Conservation (phyloP, 2,888 invertebrate genomes). For the Polyploca ridens region DNA sequence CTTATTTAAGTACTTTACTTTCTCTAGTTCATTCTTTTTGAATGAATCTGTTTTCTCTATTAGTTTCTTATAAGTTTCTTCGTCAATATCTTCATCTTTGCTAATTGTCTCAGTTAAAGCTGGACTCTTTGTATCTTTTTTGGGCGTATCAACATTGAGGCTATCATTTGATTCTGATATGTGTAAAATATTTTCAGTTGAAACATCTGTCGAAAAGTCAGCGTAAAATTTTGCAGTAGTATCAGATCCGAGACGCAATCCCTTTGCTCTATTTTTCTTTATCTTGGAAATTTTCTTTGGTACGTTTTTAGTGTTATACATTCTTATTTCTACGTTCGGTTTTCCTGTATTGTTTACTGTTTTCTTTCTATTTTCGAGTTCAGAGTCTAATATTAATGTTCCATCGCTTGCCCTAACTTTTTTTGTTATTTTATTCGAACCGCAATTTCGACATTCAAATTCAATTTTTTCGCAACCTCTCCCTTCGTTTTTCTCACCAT, state of each 20-base stretch:
- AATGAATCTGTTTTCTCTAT: conserved; percentile 83
- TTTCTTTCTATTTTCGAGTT: conserved; percentile 62
- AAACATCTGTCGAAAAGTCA: conserved; percentile 86
- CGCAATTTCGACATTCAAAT: conserved; percentile 78
- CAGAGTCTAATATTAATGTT: conserved; percentile 67
- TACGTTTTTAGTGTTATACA: conserved; percentile 88
- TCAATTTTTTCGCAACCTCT: conserved; percentile 75
- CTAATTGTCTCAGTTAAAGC: conserved; percentile 58
- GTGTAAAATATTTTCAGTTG: conserved; percentile 85
- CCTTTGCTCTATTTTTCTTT: conserved; percentile 87
- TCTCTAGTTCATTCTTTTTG: conserved; percentile 81
- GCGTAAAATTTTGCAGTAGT: conserved; percentile 88
- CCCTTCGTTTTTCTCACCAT: conserved; percentile 60
- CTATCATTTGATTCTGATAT: conserved; percentile 88
- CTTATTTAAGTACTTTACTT: conserved; percentile 77
- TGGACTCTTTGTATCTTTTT: conserved; percentile 43
- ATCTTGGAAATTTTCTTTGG: conserved; percentile 89
- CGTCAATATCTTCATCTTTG: conserved; percentile 77
- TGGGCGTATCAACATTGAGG: conserved; percentile 72
- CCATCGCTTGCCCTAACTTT: conserved; percentile 59
- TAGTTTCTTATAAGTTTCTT: conserved; percentile 77
- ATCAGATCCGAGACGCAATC: conserved; percentile 72
- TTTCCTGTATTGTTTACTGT: conserved; percentile 42
- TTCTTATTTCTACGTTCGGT: conserved; percentile 81
- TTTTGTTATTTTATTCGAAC: conserved; percentile 72